These are phyloP conservation scores for Mylabris phalerata DNA, from an alignment of 1,140 invertebrate genomes.

Conservation along the genomic window DNA sequence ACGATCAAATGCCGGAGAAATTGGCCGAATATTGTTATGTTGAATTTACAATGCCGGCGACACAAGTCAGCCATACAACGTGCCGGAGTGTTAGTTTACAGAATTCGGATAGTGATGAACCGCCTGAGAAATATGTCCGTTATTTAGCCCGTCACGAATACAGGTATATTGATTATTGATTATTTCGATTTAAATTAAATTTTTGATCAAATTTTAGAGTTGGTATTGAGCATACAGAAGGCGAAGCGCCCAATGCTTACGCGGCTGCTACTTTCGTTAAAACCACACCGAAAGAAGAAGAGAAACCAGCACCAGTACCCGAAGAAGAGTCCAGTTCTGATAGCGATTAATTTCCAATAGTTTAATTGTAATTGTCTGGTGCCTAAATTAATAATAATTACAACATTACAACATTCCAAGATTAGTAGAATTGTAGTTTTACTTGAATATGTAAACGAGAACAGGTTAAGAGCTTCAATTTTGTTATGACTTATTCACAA, in stretches of 20 bases:
- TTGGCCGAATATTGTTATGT: conserved; percentile 83
- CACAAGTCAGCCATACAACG: conserved; percentile 94
- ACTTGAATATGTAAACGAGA: no score
- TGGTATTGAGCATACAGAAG: conserved; percentile 77
- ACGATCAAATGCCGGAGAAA: conserved; percentile 93
- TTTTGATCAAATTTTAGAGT: conserved; percentile 48
- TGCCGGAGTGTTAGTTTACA: conserved; percentile 90
- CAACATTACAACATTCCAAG: no score
- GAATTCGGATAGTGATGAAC: conserved; percentile 81
- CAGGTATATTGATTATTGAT: conserved; percentile 53
- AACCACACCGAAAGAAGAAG: conserved; percentile 40
- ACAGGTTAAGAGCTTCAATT: no score
- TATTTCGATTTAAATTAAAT: background rate
- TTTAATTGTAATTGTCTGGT: no score
- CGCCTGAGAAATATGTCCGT: conserved; percentile 97
- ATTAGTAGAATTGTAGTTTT: no score
- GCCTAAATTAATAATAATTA: no score
- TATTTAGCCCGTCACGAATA: conserved; percentile 97
- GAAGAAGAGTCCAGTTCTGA: conserved; percentile 45
- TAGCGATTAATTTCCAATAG: conserved; percentile 39
- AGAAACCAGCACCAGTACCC: conserved; percentile 41
- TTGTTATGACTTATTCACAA: no score
- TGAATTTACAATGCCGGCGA: conserved; percentile 98
- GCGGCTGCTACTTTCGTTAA: conserved; percentile 56
- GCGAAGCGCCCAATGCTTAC: conserved; percentile 68